These are phyloP conservation scores for Athalia circularis DNA, from an alignment of 2,888 invertebrate genomes.

Conservation along the genomic window DNA sequence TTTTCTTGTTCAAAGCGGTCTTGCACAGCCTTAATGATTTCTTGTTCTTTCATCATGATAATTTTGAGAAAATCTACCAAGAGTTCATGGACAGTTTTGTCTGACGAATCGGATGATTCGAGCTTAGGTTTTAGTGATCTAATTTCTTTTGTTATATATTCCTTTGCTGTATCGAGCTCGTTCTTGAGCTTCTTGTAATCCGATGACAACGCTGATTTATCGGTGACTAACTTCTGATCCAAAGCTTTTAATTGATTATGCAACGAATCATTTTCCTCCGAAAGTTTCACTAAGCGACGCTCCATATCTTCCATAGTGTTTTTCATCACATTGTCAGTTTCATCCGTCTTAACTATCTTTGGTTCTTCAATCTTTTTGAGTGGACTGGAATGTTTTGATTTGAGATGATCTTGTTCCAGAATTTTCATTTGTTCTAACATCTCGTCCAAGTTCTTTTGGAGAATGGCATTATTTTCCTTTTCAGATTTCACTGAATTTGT, in stretches of 20 bases:
- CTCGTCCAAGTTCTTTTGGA: conserved; percentile 51
- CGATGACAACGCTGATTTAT: not conserved
- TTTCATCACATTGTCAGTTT: conserved; percentile 50
- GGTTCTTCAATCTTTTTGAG: conserved; percentile 7
- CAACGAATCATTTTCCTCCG: conserved; percentile 32
- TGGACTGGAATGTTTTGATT: not conserved
- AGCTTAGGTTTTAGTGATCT: conserved; percentile 55
- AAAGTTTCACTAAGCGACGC: not conserved
- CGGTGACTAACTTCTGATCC: not conserved
- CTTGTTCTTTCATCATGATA: conserved; percentile 65
- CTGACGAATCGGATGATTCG: conserved; percentile 47
- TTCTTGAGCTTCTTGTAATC: conserved; percentile 6
- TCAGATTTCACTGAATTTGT: conserved; percentile 44
- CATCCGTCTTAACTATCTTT: not conserved
- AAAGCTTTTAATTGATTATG: conserved; percentile 6
- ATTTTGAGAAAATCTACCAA: conserved; percentile 62
- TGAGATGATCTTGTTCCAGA: not conserved
- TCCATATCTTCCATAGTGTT: conserved; percentile 65
- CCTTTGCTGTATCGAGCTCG: conserved; percentile 51
- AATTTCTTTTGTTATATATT: conserved; percentile 64
- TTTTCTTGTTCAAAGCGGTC: conserved; percentile 56
- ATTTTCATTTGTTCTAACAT: conserved; percentile 34
- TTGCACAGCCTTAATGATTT: conserved; percentile 61
- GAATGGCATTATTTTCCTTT: conserved; percentile 46
- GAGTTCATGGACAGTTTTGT: conserved; percentile 60